Evolutionary conservation across 2,888 invertebrate species (phyloP), one percentile per base, ranked within the genome.

Genomic region (Megastigmus dorsalis): DNA sequence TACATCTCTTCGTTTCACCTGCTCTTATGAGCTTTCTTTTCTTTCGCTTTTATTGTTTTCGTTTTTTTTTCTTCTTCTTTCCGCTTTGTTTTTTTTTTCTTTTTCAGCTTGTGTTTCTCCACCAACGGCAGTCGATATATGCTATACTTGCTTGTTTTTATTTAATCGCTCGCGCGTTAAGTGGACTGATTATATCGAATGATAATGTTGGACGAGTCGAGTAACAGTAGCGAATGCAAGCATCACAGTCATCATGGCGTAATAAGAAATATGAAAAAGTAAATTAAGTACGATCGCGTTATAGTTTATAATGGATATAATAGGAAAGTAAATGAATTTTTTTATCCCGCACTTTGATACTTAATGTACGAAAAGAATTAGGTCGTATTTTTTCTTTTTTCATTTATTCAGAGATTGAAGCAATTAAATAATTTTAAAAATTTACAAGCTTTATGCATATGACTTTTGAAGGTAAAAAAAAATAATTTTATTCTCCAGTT

Each of bases 11-110:
- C 54, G 41, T 70, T 70, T 70, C 54, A 75, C 65, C 70, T 75
- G 70, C 66, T 70, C 73, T 65, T 43, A 18, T 45, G 55, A 55
- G 55, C 62, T 66, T 66, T 74, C 70, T 76, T 75, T 74, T 68
- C 57, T 48, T 45, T 65, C 57, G 30, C 33, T 28, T 59, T 41
- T 52, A 33, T 62, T 57, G 15, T 59, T 43, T 66, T 66, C 55
- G n/a, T 33, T 50, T 36, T 54, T 20, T 66, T 60, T 9, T 38
- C 41, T 28, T 18, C 4, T n/a, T 9, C 26, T 60, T 9, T 38
- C 41, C 18, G 13, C 4, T n/a, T 9, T 18, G 23, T 38, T 20
- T 43, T 57, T 36, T 45, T 10, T 55, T 45, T 43, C 15, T 38
- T 54, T 48, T 20, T 18, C 36, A 26, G 28, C 1, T n/a, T n/a